These are phyloP conservation scores for Junonia oenone DNA, from an alignment of 2,888 invertebrate genomes.

Conservation along the genomic window DNA sequence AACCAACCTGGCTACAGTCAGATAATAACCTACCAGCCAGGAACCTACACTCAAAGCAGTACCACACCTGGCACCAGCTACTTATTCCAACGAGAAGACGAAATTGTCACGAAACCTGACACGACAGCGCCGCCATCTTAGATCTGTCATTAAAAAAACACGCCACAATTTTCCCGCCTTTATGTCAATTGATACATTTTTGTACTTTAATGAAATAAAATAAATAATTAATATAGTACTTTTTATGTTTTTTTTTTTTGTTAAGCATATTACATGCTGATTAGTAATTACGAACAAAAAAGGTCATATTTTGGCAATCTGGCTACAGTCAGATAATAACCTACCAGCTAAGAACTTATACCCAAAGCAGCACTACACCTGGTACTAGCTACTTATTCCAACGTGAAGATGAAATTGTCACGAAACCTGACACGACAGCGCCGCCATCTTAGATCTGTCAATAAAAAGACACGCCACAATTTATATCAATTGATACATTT, in stretches of 20 bases:
- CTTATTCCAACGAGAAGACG: constrained; percentile 73
- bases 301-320: too few species aligned
- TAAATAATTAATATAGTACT: background rate
- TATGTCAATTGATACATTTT: background rate
- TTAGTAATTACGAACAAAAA: too few species aligned
- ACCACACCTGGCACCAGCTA: constrained; percentile 76
- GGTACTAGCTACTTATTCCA: constrained; percentile 79
- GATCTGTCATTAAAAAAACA: background rate
- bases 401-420: constrained; percentile 65
- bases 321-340: constrained; percentile 32
- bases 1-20: constrained; percentile 34
- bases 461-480: background rate
- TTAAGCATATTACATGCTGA: too few species aligned
- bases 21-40: constrained; percentile 32
- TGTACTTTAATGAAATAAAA: background rate
- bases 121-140: constrained; percentile 59
- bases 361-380: constrained; percentile 56
- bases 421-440: constrained; percentile 56
- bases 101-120: constrained; percentile 55
- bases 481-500: background rate
- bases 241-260: too few species aligned
- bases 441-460: constrained; percentile 42
- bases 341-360: constrained; percentile 33
- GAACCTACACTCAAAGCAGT: constrained; percentile 40
- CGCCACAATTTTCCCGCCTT: background rate